Percentiles rank a stretch among this genome's conserved stretches.
phyloP scores from a whole-genome alignment of 2,113 vertebrate genomes.

The Amazona guildingii region DNA sequence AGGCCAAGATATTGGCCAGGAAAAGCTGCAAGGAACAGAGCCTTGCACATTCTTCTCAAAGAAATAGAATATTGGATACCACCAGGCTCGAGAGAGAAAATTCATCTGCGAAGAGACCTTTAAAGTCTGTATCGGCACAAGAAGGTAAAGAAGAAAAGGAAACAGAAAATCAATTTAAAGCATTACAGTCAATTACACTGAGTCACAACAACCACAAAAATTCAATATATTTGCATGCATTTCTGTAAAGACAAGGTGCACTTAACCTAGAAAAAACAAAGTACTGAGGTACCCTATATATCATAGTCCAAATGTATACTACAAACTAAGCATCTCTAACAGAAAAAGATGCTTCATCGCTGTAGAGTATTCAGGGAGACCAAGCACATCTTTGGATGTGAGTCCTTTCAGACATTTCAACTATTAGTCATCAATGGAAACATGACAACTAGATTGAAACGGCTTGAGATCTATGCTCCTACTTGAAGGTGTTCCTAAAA shows the following conservation, averaged over 20 bases:
- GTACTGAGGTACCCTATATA: rapidly evolving
- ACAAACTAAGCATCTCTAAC: neutral
- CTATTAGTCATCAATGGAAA: no score
- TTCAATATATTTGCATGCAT: neutral
- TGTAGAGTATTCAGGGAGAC: neutral
- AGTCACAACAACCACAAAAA: neutral
- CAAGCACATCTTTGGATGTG: rapidly evolving
- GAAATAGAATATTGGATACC: constrained; percentile 96
- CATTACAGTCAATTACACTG: neutral
- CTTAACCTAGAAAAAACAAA: neutral
- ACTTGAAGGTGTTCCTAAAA: neutral
- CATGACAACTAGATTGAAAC: neutral
- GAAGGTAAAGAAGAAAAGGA: neutral
- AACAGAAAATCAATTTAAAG: neutral
- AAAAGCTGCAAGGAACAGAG: constrained; percentile 90
- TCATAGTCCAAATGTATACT: neutral
- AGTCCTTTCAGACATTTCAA: neutral
- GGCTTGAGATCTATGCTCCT: neutral
- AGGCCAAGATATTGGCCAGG: constrained; percentile 92
- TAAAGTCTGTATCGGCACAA: constrained; percentile 78
- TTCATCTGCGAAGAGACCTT: constrained; percentile 90
- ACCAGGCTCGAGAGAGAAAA: constrained; percentile 95
- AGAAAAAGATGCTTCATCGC: neutral
- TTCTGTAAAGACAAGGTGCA: neutral
- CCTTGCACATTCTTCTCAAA: constrained; percentile 95